phyloP scores from a whole-genome alignment of 1,140 invertebrate species.

The Cydia splendana region DNA sequence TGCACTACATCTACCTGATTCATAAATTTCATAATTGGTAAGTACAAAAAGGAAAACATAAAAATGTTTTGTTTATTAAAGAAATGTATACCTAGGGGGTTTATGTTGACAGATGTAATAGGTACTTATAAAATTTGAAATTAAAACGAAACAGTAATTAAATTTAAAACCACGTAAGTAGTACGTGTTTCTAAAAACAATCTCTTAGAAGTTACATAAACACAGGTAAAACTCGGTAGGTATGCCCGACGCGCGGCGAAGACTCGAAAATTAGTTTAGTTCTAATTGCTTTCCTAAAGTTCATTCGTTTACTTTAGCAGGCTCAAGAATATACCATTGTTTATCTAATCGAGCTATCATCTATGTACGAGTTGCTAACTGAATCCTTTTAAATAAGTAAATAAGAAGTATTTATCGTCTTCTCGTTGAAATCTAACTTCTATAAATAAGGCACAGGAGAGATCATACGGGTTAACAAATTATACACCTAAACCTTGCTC shows the following conservation, averaged over 20 bases:
- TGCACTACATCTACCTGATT: too few relatives aligned
- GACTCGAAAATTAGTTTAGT: slow-evolving; percentile 61
- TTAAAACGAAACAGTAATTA: neutral
- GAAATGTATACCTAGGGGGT: too few relatives aligned
- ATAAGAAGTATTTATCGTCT: too few relatives aligned
- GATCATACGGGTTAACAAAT: too few relatives aligned
- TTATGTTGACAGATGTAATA: too few relatives aligned
- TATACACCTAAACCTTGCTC: too few relatives aligned
- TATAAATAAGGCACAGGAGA: too few relatives aligned
- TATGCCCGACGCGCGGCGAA: slow-evolving; percentile 45
- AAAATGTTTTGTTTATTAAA: too few relatives aligned
- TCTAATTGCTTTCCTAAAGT: slow-evolving; percentile 64
- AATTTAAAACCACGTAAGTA: neutral
- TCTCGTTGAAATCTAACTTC: too few relatives aligned
- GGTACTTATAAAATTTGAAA: too few relatives aligned
- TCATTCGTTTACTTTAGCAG: slow-evolving; percentile 50
- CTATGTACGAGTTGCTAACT: neutral
- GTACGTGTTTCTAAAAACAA: neutral
- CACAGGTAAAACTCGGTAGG: slow-evolving; percentile 48
- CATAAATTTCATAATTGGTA: too few relatives aligned
- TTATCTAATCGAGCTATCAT: slow-evolving; percentile 11
- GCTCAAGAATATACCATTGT: slow-evolving; percentile 37
- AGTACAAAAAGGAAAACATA: too few relatives aligned
- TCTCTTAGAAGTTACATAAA: slow-evolving; percentile 35
- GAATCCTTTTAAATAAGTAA: neutral